These are phyloP conservation scores for Diorhabda carinulata DNA, from an alignment of 1,140 invertebrate genomes.

Conservation along the genomic window DNA sequence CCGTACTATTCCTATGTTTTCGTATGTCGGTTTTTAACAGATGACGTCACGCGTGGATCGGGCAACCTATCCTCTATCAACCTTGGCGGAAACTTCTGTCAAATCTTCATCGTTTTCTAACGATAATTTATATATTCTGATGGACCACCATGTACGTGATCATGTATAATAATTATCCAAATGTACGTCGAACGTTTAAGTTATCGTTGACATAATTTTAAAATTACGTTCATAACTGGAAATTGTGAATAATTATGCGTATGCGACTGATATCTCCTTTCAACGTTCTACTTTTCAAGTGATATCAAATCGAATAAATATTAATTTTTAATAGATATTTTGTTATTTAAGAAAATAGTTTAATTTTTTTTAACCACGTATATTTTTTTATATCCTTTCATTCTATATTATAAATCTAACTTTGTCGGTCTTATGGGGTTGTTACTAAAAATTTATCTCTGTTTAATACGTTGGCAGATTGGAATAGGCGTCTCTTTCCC, in stretches of 20 bases:
- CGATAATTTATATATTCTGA: background rate
- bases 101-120: background rate
- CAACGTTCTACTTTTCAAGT: too few species aligned
- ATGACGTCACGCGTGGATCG: too few species aligned
- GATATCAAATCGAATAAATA: too few species aligned
- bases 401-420: conserved; percentile 27
- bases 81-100: too few species aligned
- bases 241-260: too few species aligned
- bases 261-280: too few species aligned
- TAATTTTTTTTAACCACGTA: background rate
- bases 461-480: conserved; percentile 17
- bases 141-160: background rate
- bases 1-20: too few species aligned
- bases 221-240: too few species aligned
- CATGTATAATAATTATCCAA: background rate
- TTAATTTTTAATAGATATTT: background rate
- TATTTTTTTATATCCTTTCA: conserved; percentile 19
- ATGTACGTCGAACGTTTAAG: too few species aligned
- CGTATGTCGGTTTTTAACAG: too few species aligned
- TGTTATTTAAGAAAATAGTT: background rate
- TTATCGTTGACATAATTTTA: too few species aligned
- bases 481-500: conserved; percentile 2
- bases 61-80: too few species aligned
- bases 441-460: conserved; percentile 20
- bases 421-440: conserved; percentile 27